Evolutionary conservation across 2,888 invertebrate genomes (phyloP).

Genomic region (Drosophila hawaiiensis): DNA sequence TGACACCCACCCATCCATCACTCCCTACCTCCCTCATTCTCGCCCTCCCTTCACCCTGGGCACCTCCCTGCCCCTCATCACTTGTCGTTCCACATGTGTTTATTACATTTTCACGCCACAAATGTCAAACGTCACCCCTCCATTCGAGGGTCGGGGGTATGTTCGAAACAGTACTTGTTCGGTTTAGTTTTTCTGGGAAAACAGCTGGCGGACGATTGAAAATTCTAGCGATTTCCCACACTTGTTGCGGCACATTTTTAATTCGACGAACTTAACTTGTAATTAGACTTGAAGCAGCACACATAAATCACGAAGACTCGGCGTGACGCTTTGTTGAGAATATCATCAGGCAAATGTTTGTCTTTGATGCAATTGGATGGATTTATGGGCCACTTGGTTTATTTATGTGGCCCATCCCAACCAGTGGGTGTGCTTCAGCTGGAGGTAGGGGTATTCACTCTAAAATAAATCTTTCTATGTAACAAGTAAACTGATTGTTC

Average conservation of each 20-base stretch:
- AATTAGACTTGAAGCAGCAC: conserved; percentile 69
- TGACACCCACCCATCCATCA: conserved; percentile 20
- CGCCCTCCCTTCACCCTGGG: background rate
- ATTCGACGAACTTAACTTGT: conserved; percentile 75
- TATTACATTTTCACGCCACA: conserved; percentile 55
- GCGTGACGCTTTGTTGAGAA: conserved; percentile 58
- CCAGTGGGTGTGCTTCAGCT: conserved; percentile 28
- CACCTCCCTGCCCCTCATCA: conserved; percentile 13
- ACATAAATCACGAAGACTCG: conserved; percentile 63
- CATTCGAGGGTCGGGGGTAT: background rate
- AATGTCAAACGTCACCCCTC: conserved; percentile 51
- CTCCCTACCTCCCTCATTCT: background rate
- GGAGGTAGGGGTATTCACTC: background rate
- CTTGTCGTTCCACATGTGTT: conserved; percentile 67
- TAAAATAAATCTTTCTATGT: background rate
- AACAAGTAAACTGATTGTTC: background rate
- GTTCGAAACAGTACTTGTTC: conserved; percentile 34
- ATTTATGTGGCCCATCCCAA: conserved; percentile 43
- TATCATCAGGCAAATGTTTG: conserved; percentile 50
- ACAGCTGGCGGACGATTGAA: conserved; percentile 59
- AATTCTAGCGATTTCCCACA: conserved; percentile 65
- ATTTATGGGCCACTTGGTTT: conserved; percentile 65
- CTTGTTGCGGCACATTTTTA: conserved; percentile 68
- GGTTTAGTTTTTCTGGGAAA: conserved; percentile 62
- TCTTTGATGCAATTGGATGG: conserved; percentile 69